Evolutionary conservation across 2,113 vertebrate genomes (phyloP), one percentile per base, ranked within the genome.

Genomic region (Willisornis vidua): DNA sequence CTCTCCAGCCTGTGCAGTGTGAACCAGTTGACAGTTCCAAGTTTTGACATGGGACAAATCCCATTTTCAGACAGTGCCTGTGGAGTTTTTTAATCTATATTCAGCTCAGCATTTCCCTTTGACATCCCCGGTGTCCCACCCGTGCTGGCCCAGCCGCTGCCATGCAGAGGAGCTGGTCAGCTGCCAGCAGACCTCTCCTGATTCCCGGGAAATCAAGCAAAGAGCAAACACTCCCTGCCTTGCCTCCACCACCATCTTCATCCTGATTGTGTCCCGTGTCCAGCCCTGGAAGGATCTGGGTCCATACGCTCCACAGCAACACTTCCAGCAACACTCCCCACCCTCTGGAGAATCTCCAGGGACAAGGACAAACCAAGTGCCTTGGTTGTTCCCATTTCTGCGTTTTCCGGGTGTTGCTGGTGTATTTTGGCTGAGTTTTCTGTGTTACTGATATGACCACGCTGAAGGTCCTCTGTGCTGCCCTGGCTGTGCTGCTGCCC

Each of bases 41-140:
- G 52, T 78, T 80, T 31, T 43, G 62, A 20, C 25, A 0, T 2
- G 0, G 1, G 18, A 6, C 3, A 4, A 20, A 29, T 23, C 15
- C 52, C 3, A 0, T 5, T 33, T 46, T 52, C 0, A 3, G 15
- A 2, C 0, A 3, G 7, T 8, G 14, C 39, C 43, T 2, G 7
- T 1, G 43, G 43, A 5, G 35, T 10, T 41, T 14, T 7, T 39
- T 55, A 13, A 13, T 11, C 9, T 1, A 0, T 9, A 3, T 3
- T 7, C 12, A 10, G 35, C 33, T 18, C 31, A 1, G 48, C 0
- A 2, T 39, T 82, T 35, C n/a, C 1, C 15, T 8, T 2, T 3
- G 23, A 5, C 12, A 5, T 1, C 19, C 20, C 39, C 12, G 0
- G 3, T 6, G 6, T 6, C 45, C 43, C 41, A 1, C 3, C 39